Conservation (phyloP, 2,113 vertebrate genomes). For the Paramisgurnus dabryanus region DNA sequence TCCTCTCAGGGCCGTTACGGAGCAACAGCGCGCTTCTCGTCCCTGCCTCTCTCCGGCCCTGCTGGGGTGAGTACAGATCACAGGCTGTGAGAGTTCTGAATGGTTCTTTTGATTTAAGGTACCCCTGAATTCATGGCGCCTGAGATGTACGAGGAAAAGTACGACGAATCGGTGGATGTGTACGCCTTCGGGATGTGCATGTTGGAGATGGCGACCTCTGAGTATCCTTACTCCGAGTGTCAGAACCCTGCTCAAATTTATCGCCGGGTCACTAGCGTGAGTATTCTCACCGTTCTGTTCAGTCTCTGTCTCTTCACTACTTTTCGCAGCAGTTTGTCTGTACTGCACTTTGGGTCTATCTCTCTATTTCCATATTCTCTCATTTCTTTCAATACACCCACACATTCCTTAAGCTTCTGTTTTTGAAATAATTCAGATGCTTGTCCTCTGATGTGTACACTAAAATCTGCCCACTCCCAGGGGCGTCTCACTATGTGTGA, state of each 20-base stretch:
- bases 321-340: not conserved
- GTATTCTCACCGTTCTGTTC: slow-evolving; percentile 64
- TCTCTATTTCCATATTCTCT: not conserved
- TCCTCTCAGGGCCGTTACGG: slow-evolving; percentile 55
- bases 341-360: not conserved
- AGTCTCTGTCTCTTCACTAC: not conserved
- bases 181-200: slow-evolving; percentile 99
- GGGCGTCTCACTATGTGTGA: not conserved
- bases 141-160: slow-evolving; percentile 99
- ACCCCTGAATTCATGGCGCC: slow-evolving; percentile 99
- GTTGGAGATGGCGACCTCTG: slow-evolving; percentile 99
- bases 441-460: not conserved
- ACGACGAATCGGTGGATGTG: slow-evolving; percentile 97
- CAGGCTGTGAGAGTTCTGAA: slow-evolving; percentile 83
- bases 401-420: slow-evolving; percentile 26
- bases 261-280: slow-evolving; percentile 97
- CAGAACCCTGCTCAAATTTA: slow-evolving; percentile 99
- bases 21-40: slow-evolving; percentile 13
- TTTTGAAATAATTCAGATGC: not conserved
- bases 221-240: slow-evolving; percentile 98
- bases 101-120: slow-evolving; percentile 86
- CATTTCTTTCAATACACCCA: slow-evolving; percentile 5
- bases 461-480: slow-evolving; percentile 7
- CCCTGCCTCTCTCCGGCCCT: slow-evolving; percentile 49
- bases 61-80: slow-evolving; percentile 78